Evolutionary conservation across 2,113 vertebrate species (phyloP), one percentile per base, ranked within the genome.

Genomic region (Cyrtonyx montezumae): DNA sequence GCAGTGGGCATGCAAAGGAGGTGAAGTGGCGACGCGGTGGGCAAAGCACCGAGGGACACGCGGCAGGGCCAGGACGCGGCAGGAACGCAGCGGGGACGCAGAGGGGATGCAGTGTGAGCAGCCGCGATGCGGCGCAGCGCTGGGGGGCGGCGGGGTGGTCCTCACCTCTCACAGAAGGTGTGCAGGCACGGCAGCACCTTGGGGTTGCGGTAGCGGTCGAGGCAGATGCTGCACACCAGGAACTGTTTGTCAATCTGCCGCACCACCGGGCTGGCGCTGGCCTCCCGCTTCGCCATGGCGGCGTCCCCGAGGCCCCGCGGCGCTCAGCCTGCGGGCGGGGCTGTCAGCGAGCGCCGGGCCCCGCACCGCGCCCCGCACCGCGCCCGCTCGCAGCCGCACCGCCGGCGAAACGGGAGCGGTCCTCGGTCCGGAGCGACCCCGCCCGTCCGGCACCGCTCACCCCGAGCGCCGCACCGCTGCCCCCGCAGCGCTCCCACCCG

Each of bases 191-290:
- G 99, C 74, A 98, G 95, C 74, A 97, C 97, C 94, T 97, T 97
- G 88, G 97, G 96, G 96, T 98, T 99, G 97, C 98, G 98, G 90
- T 99, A 99, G 61, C 98, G 98, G 94, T 99, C 99, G 80, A 99
- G 97, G 92, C 99, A 99, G 97, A 99, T 99, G 97, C 99, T 99
- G 98, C 99, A 99, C 73, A 99, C 98, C 96, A 99, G 98, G 94
- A 99, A 99, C 97, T 99, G 99, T 81, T 99, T 99, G 98, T 99
- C 99, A 96, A 99, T 99, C 93, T 99, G 99, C 93, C 98, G 98
- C 82, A 99, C 98, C 96, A 99, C 99, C 5, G 99, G 98, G 96
- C 99, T 99, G 94, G 98, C 95, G 93, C 97, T 98, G 56, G 97
- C 97, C 87, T 98, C 98, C 1, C 97, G 98, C 91, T 98, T 98